Evolutionary conservation across 2,888 invertebrate species (phyloP).

Genomic region (Aspidapion aeneum): DNA sequence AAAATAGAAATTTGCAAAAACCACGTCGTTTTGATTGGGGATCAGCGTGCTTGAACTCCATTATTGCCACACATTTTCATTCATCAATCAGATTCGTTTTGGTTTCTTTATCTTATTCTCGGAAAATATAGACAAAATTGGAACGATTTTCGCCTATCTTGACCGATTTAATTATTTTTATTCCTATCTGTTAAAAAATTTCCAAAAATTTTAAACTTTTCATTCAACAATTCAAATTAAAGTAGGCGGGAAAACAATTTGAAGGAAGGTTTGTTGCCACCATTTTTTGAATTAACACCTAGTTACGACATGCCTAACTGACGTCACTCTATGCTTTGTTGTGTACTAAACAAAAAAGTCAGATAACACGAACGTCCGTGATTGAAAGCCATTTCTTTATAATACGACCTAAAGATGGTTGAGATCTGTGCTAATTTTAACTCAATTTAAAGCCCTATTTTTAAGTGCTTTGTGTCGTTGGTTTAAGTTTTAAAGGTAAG

Average conservation of each 20-base stretch:
- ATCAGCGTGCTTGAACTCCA: neutral
- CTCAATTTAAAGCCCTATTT: conserved; percentile 5
- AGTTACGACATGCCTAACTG: neutral
- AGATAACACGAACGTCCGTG: neutral
- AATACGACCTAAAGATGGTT: conserved; percentile 14
- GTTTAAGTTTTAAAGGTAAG: conserved; percentile 11
- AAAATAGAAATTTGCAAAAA: neutral
- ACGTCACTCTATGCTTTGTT: too few species aligned
- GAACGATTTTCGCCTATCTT: too few species aligned
- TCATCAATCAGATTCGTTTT: too few species aligned
- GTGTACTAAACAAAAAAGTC: neutral
- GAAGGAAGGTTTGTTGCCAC: conserved; percentile 7
- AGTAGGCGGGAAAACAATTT: conserved; percentile 16
- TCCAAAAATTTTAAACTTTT: neutral
- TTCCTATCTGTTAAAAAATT: neutral
- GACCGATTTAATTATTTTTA: neutral
- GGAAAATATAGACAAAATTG: too few species aligned
- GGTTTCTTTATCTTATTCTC: too few species aligned
- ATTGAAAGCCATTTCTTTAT: neutral
- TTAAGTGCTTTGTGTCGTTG: conserved; percentile 3
- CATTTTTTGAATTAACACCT: conserved; percentile 12
- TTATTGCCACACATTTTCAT: neutral
- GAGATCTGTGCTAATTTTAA: conserved; percentile 12
- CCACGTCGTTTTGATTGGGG: neutral
- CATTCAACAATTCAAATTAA: neutral